Percentiles rank a stretch among this genome's conserved stretches.
phyloP scores from a whole-genome alignment of 2,113 vertebrate genomes.

The Notiomystis cincta region DNA sequence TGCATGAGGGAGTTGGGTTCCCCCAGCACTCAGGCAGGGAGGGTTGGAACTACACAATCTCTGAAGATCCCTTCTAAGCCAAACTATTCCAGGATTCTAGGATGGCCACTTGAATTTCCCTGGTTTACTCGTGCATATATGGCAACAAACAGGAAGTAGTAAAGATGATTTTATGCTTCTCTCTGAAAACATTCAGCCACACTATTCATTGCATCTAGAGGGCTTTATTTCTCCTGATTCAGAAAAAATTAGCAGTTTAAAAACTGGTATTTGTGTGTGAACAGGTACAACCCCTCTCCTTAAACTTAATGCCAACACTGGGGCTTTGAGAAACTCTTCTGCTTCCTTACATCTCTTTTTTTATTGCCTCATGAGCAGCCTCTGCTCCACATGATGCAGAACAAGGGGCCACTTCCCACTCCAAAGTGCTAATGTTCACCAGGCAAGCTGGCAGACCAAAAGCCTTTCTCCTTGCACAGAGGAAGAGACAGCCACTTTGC shows the following conservation, averaged over 20 bases:
- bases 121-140: not conserved
- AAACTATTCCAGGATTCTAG: not conserved
- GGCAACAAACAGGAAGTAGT: not conserved
- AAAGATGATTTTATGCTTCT: not conserved
- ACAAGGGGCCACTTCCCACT: not conserved
- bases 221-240: not conserved
- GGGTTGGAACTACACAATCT: not conserved
- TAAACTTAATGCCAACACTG: not conserved
- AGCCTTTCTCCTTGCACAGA: not conserved
- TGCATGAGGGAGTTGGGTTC: fast-evolving
- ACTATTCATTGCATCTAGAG: fast-evolving
- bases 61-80: not conserved
- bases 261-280: not conserved
- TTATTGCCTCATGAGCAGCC: not conserved
- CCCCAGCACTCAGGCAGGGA: not conserved
- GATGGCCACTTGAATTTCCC: not conserved
- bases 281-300: not conserved
- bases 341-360: not conserved
- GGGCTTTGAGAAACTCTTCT: not conserved
- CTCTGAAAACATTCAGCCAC: not conserved
- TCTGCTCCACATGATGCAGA: not conserved
- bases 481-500: not conserved
- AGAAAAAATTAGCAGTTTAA: not conserved
- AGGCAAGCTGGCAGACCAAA: not conserved
- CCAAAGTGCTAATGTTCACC: not conserved